Conservation (phyloP, 2,888 invertebrate species). For the Ischnura elegans region DNA sequence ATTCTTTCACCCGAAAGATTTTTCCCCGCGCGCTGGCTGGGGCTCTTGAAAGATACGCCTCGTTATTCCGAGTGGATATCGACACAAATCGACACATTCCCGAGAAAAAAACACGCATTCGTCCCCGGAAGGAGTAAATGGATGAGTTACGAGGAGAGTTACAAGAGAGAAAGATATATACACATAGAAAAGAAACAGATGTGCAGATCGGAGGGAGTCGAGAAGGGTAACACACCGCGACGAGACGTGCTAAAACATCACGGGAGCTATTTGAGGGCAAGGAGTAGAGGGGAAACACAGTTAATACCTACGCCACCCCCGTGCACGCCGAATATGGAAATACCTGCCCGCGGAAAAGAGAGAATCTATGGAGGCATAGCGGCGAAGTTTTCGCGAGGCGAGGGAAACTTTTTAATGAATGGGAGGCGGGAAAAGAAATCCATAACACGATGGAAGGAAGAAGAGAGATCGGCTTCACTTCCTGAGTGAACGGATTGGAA, state of each 20-base stretch:
- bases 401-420: conserved; percentile 35
- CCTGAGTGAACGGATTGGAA: not conserved
- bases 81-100: not conserved
- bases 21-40: not conserved
- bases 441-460: not conserved
- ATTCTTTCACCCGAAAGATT: not conserved
- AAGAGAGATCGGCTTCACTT: not conserved
- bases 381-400: not conserved
- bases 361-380: conserved; percentile 13
- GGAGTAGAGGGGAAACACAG: not conserved
- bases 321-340: not conserved
- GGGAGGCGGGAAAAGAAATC: conserved; percentile 25
- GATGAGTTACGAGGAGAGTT: not conserved
- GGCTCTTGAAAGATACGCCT: not conserved
- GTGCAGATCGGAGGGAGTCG: too few species aligned
- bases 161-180: too few species aligned
- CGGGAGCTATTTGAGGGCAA: not conserved
- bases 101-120: not conserved
- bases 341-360: not conserved
- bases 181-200: not conserved
- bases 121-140: not conserved
- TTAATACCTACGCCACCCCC: not conserved
- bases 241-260: not conserved
- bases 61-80: not conserved
- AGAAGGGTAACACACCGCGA: not conserved